Evolutionary conservation across 2,888 invertebrate species (phyloP), one percentile per base, ranked within the genome.

Genomic region (Prosopocoilus inquinatus): DNA sequence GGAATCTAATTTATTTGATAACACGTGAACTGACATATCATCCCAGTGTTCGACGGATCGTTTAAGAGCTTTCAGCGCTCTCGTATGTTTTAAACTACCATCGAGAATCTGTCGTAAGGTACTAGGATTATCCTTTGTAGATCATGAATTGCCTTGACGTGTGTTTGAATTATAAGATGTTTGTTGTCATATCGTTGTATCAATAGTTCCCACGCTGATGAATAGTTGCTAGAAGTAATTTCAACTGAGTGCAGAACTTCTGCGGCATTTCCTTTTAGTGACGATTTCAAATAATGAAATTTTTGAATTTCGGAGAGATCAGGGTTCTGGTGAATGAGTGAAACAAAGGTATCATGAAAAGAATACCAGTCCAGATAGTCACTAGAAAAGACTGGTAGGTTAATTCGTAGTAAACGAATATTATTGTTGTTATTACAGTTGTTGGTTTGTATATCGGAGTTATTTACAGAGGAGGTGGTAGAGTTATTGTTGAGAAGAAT

Each of bases 131-230:
- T 48, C 13, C 32, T 47, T 53, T 48, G 8, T 12, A 49, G 12
- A 11, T 49, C 13, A 51, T 62, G 61, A 13, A 57, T 20, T 3
- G 49, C 33, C 12, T 57, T 41, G 13, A 59, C 43, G 16, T 56
- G 53, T 9, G 47, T 34, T 2, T 45, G 57, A n/a, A 62, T 44
- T 9, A 62, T 36, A 8, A 61, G 32, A n/a, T 50, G 46, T 11
- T 34, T 55, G 12, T 62, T 62, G 34, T 59, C 47, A 36, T 45
- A 59, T 15, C 52, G 34, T 20, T 55, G 43, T 8, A 44, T 20
- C 9, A 62, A 47, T 33, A 58, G 38, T 20, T 60, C 57, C 62
- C 62, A 60, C 9, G 60, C 60, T 11, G 47, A 20, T 3, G 3
- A 1, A 39, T 58, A 62, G 35, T 62, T 58, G 8, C 20, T 36